These are phyloP conservation scores for Caenorhabditis sp. DNA, from an alignment of 2,888 invertebrate genomes.

Conservation along the genomic window DNA sequence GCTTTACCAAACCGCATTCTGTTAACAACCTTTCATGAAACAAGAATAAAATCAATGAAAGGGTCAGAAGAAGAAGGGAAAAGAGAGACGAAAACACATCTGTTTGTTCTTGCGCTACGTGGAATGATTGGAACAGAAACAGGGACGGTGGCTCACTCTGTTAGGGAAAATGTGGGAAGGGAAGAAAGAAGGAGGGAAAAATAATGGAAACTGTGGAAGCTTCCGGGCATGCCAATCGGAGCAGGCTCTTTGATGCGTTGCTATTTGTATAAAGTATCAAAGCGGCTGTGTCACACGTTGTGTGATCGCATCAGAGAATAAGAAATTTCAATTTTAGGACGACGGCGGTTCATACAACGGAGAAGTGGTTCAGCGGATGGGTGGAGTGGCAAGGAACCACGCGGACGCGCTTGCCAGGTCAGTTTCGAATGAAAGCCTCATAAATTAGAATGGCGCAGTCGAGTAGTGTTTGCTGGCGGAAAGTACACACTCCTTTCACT, in stretches of 20 bases:
- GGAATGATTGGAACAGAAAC: slow-evolving; percentile 22
- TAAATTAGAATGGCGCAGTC: slow-evolving; percentile 8
- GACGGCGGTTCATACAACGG: slow-evolving; percentile 88
- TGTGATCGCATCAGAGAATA: slow-evolving; percentile 27
- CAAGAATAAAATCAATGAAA: neutral
- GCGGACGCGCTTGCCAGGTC: slow-evolving; percentile 86
- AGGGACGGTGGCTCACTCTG: slow-evolving; percentile 15
- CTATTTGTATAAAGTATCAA: slow-evolving; percentile 57
- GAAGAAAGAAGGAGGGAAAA: slow-evolving; percentile 13
- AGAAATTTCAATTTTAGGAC: slow-evolving; percentile 82
- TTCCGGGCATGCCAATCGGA: slow-evolving; percentile 42
- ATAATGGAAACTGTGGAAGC: slow-evolving; percentile 27
- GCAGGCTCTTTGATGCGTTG: slow-evolving; percentile 40
- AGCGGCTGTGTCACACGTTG: slow-evolving; percentile 24
- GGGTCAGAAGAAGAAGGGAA: neutral
- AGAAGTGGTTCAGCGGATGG: slow-evolving; percentile 84
- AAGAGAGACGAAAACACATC: slow-evolving; percentile 5
- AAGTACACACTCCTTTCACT: no score
- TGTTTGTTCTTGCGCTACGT: slow-evolving; percentile 24
- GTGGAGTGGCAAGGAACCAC: slow-evolving; percentile 94
- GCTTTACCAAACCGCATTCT: slow-evolving; percentile 33
- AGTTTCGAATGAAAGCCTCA: slow-evolving; percentile 80
- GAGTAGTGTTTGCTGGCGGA: no score
- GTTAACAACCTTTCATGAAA: neutral
- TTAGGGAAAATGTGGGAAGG: neutral